Percentiles rank a stretch among this genome's conserved stretches.
These are phyloP conservation scores for Spialia ferax DNA, from an alignment of 2,888 invertebrate species.

Conservation along the genomic window DNA sequence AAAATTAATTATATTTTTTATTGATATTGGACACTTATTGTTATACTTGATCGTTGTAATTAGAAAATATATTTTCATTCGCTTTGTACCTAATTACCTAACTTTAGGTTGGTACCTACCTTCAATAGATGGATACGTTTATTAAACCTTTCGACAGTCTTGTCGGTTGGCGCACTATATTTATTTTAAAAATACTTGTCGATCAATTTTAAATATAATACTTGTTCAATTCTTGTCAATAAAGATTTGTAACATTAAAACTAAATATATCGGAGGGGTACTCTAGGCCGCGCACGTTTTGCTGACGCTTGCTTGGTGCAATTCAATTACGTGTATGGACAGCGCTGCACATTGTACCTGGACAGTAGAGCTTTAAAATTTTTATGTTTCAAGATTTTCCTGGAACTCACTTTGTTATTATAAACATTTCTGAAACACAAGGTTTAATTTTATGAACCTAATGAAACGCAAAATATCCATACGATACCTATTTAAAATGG, in stretches of 20 bases:
- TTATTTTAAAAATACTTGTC: background rate
- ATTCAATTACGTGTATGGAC: slow-evolving; percentile 74
- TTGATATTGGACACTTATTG: too few relatives aligned
- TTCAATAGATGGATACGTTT: too few relatives aligned
- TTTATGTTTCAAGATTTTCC: slow-evolving; percentile 11
- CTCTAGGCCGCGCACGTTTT: slow-evolving; percentile 69
- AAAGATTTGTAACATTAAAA: slow-evolving; percentile 7
- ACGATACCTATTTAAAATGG: too few relatives aligned
- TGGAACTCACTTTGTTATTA: background rate
- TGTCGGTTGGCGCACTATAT: too few relatives aligned
- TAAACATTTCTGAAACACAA: background rate
- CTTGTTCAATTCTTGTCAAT: background rate
- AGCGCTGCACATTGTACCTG: slow-evolving; percentile 53
- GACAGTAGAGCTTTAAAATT: slow-evolving; percentile 35
- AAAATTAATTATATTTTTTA: too few relatives aligned
- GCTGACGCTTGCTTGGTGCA: slow-evolving; percentile 63
- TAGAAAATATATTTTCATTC: too few relatives aligned
- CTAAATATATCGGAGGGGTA: slow-evolving; percentile 24
- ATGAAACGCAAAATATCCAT: too few relatives aligned
- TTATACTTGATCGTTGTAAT: too few relatives aligned
- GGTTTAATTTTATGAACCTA: too few relatives aligned
- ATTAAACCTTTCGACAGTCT: too few relatives aligned
- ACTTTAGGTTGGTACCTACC: too few relatives aligned
- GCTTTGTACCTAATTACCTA: too few relatives aligned
- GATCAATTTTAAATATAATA: background rate